These are phyloP conservation scores for Steromphala cineraria DNA, from an alignment of 2,888 invertebrate genomes.

Conservation along the genomic window DNA sequence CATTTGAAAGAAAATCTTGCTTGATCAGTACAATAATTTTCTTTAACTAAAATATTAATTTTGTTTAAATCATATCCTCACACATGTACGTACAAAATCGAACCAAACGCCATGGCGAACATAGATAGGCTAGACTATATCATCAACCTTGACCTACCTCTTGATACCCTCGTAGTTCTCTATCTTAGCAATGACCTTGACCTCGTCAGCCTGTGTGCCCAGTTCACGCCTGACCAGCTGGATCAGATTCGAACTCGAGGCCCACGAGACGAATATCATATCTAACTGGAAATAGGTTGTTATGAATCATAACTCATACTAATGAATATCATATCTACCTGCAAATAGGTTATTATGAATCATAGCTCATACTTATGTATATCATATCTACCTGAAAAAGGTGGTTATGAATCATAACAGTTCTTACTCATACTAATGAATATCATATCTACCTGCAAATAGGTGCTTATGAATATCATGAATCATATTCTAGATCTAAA, in stretches of 20 bases:
- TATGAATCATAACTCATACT: not conserved
- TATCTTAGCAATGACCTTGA: conserved; percentile 97
- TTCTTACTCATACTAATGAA: no score
- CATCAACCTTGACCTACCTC: conserved; percentile 65
- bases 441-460: conserved; percentile 75
- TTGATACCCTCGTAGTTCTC: conserved; percentile 93
- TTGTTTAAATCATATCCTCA: no score
- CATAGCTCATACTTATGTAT: not conserved
- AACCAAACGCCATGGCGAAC: no score
- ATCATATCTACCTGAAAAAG: conserved; percentile 75
- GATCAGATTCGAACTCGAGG: conserved; percentile 90
- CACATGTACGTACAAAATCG: no score
- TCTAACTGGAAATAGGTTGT: conserved; percentile 80
- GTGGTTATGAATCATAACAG: not conserved
- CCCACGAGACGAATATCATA: conserved; percentile 97
- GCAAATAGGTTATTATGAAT: not conserved
- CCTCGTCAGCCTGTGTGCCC: conserved; percentile 86
- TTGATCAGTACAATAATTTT: no score
- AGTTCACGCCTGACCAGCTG: conserved; percentile 88
- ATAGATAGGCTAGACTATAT: no score
- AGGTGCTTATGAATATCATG: not conserved
- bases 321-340: conserved; percentile 75
- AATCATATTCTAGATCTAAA: no score
- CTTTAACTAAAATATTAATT: no score
- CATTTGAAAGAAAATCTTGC: no score